These are phyloP conservation scores for Eugnorisma glareosa DNA, from an alignment of 2,888 invertebrate species.

Conservation along the genomic window DNA sequence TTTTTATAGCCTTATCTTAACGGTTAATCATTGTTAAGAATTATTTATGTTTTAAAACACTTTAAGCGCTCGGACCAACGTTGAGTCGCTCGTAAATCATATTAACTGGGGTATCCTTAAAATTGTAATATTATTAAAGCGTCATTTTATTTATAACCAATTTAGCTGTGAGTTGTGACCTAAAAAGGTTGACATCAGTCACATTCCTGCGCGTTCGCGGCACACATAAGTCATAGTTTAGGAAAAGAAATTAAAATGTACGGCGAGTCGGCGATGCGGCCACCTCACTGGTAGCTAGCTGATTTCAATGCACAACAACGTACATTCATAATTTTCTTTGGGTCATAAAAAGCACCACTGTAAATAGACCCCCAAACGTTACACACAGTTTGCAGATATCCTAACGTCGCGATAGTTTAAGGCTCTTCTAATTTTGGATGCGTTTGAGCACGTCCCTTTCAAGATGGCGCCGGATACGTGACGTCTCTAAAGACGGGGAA, in stretches of 20 bases:
- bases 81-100: slow-evolving; percentile 74
- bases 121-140: slow-evolving; percentile 63
- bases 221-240: slow-evolving; percentile 75
- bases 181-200: slow-evolving; percentile 63
- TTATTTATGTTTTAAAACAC: slow-evolving; percentile 78
- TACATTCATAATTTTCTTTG: slow-evolving; percentile 87
- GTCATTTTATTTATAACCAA: slow-evolving; percentile 60
- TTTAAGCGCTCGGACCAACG: slow-evolving; percentile 57
- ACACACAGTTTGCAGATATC: slow-evolving; percentile 62
- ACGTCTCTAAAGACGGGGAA: slow-evolving; percentile 84
- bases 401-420: slow-evolving; percentile 68
- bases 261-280: slow-evolving; percentile 70
- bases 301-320: slow-evolving; percentile 79
- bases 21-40: slow-evolving; percentile 76
- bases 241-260: slow-evolving; percentile 78
- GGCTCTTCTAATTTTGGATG: slow-evolving; percentile 79
- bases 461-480: slow-evolving; percentile 88
- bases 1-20: slow-evolving; percentile 75
- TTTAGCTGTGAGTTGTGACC: slow-evolving; percentile 56
- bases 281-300: slow-evolving; percentile 77
- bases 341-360: slow-evolving; percentile 83
- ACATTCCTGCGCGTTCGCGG: slow-evolving; percentile 73
- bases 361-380: slow-evolving; percentile 74
- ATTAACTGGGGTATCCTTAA: slow-evolving; percentile 70
- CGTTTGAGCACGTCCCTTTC: slow-evolving; percentile 84